These are phyloP conservation scores for Ophion ventricosus DNA, from an alignment of 2,888 invertebrate genomes.

Conservation along the genomic window DNA sequence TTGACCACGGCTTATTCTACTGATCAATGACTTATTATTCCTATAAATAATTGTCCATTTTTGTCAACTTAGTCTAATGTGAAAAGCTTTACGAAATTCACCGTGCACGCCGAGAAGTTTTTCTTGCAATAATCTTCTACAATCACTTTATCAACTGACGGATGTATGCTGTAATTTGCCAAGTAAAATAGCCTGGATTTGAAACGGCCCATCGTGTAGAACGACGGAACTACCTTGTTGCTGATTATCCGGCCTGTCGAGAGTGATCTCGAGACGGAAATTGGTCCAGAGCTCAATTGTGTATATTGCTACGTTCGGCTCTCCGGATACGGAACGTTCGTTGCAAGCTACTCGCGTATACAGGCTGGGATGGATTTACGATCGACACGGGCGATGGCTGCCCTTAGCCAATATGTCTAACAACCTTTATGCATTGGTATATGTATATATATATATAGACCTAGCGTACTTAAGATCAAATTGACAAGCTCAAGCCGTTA, in stretches of 20 bases:
- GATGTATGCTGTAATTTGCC: neutral
- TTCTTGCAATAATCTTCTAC: neutral
- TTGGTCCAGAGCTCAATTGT: constrained; percentile 56
- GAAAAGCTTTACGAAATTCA: neutral
- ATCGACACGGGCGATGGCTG: constrained; percentile 58
- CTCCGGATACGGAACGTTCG: constrained; percentile 25
- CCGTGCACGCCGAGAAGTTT: neutral
- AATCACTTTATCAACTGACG: neutral
- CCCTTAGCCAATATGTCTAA: constrained; percentile 52
- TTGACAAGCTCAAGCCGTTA: neutral
- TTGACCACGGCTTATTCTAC: neutral
- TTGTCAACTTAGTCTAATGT: neutral
- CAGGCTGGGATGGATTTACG: constrained; percentile 56
- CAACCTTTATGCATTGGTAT: neutral
- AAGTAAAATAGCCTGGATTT: neutral
- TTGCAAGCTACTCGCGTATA: constrained; percentile 32
- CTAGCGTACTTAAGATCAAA: neutral
- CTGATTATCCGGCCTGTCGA: constrained; percentile 51
- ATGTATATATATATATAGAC: neutral
- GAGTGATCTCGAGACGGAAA: constrained; percentile 55
- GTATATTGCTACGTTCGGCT: constrained; percentile 54
- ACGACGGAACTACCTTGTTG: constrained; percentile 44
- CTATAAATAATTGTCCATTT: neutral
- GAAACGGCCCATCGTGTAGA: neutral
- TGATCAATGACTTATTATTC: neutral